Evolutionary conservation across 2,113 vertebrate genomes (phyloP).

Genomic region (Cryptomyrus ogoouensis): DNA sequence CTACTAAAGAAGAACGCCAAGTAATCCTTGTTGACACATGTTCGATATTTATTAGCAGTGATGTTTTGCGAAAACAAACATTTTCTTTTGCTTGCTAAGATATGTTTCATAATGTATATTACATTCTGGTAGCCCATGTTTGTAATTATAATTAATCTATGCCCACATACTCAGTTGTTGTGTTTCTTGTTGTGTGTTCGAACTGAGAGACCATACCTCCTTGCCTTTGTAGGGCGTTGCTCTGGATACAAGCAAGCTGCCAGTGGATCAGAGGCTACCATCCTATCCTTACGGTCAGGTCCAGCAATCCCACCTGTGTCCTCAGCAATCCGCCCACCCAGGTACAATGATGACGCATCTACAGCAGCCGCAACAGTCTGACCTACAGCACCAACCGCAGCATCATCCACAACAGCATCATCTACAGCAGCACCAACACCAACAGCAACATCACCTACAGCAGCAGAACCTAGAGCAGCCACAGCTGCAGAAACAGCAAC

Average conservation of each 20-base stretch:
- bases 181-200: neutral
- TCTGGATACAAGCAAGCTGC: slow-evolving; percentile 61
- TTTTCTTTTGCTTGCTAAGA: neutral
- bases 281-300: slow-evolving; percentile 59
- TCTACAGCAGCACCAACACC: neutral
- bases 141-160: neutral
- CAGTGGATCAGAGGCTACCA: slow-evolving; percentile 59
- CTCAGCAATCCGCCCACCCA: slow-evolving; percentile 37
- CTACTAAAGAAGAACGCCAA: neutral
- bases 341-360: slow-evolving; percentile 21
- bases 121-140: neutral
- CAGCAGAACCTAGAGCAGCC: neutral
- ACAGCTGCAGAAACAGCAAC: neutral
- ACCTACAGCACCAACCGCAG: slow-evolving; percentile 4
- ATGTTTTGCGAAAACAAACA: neutral
- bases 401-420: neutral
- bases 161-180: neutral
- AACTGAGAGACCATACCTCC: neutral
- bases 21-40: neutral
- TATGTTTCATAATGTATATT: neutral
- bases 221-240: slow-evolving; percentile 51
- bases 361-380: slow-evolving; percentile 20
- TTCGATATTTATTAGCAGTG: neutral
- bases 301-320: slow-evolving; percentile 29
- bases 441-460: slow-evolving; percentile 16